Conservation (phyloP, 2,113 vertebrate species). For the Notarius lentiginosus region DNA sequence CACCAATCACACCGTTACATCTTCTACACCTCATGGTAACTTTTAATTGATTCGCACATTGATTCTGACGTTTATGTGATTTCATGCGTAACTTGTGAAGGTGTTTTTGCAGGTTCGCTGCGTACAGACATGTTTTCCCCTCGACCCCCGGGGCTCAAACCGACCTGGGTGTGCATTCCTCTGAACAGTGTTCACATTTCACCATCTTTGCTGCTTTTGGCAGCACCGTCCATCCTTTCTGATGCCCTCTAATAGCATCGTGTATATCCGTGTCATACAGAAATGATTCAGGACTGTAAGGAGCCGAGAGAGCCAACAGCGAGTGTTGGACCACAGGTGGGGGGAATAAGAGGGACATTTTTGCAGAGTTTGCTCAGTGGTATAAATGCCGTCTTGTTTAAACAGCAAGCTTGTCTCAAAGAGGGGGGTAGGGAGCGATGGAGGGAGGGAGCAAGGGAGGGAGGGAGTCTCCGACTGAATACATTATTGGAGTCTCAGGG, state of each 20-base stretch:
- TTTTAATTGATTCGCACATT: background rate
- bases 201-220: conserved; percentile 43
- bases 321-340: conserved; percentile 34
- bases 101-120: conserved; percentile 66
- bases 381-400: conserved; percentile 75
- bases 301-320: background rate
- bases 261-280: conserved; percentile 22
- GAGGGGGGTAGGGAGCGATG: conserved; percentile 50
- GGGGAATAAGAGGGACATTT: conserved; percentile 5
- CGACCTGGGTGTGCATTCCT: conserved; percentile 75
- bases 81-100: conserved; percentile 47
- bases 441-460: conserved; percentile 38
- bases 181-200: conserved; percentile 71
- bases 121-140: conserved; percentile 77
- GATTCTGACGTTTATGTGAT: conserved; percentile 29
- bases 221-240: background rate
- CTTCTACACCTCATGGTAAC: background rate
- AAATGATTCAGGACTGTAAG: conserved; percentile 11
- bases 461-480: conserved; percentile 61
- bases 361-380: conserved; percentile 61
- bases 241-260: conserved; percentile 15
- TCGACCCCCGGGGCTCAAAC: conserved; percentile 67
- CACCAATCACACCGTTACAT: background rate
- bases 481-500: conserved; percentile 86
- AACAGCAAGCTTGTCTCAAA: conserved; percentile 60